A percentile compares a stretch with the other conserved stretches of the same genome.
phyloP scores from a whole-genome alignment of 2,113 vertebrate genomes.

The Xenopus borealis region DNA sequence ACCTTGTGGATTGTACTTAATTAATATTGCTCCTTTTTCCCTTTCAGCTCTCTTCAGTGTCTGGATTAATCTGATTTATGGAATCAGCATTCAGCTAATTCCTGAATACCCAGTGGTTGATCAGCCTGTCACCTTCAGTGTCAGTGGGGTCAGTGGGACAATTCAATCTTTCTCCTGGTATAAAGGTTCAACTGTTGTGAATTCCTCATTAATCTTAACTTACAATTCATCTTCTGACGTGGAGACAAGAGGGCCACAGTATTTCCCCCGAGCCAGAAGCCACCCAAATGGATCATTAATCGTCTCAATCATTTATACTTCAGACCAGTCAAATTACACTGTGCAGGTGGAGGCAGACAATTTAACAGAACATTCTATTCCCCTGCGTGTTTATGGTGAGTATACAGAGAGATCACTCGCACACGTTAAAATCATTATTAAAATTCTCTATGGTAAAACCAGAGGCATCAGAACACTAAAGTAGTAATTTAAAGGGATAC shows the following conservation, averaged over 20 bases:
- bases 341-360: background rate
- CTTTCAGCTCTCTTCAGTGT: slow-evolving; percentile 15
- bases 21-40: background rate
- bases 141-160: slow-evolving; percentile 5
- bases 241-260: background rate
- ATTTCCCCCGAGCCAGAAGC: background rate
- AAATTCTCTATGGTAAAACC: too few relatives aligned
- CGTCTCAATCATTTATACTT: background rate
- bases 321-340: slow-evolving; percentile 15
- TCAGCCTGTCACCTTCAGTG: background rate
- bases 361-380: background rate
- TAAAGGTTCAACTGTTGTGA: background rate
- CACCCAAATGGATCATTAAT: slow-evolving; percentile 4
- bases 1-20: too few relatives aligned
- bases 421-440: too few relatives aligned
- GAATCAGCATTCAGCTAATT: background rate
- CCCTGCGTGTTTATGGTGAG: slow-evolving; percentile 11
- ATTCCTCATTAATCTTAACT: background rate
- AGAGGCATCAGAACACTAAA: too few relatives aligned
- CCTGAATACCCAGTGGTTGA: slow-evolving; percentile 6
- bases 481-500: too few relatives aligned
- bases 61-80: background rate
- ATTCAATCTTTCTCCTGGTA: background rate
- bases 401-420: background rate
- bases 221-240: background rate